phyloP scores from a whole-genome alignment of 2,888 invertebrate genomes.

The Nebria brevicollis region DNA sequence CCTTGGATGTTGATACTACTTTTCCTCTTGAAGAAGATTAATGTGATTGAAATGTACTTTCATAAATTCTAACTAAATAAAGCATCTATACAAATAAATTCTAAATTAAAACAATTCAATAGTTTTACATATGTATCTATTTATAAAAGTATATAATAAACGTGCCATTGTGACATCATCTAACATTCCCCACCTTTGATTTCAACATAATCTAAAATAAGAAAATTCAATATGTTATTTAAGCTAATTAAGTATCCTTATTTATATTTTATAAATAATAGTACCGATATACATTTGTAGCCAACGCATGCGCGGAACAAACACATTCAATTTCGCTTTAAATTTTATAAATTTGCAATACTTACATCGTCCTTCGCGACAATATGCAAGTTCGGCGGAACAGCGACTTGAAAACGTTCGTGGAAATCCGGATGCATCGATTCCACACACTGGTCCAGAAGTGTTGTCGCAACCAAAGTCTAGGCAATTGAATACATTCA shows the following conservation, averaged over 20 bases:
- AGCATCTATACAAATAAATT: constrained; percentile 3
- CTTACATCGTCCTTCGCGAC: constrained; percentile 70
- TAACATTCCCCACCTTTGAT: constrained; percentile 69
- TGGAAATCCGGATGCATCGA: constrained; percentile 68
- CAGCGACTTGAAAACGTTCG: constrained; percentile 69
- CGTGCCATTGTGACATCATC: constrained; percentile 6
- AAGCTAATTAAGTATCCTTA: background rate
- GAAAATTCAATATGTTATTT: constrained; percentile 32
- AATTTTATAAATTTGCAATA: constrained; percentile 48
- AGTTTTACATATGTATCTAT: constrained; percentile 11
- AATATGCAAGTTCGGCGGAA: constrained; percentile 68
- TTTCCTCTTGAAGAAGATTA: background rate
- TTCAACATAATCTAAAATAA: constrained; percentile 68
- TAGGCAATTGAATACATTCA: constrained; percentile 22
- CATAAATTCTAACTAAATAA: constrained; percentile 1
- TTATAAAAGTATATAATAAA: constrained; percentile 2
- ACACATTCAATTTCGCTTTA: background rate
- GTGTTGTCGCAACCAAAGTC: constrained; percentile 57
- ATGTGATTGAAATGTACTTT: background rate
- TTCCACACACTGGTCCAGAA: constrained; percentile 69
- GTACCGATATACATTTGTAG: no score
- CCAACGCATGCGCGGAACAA: no score
- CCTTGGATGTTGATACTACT: background rate
- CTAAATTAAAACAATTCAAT: constrained; percentile 6
- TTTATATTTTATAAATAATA: background rate